A percentile compares a stretch with the other conserved stretches of the same genome.
Evolutionary conservation across 2,113 vertebrate species (phyloP).

Genomic region (Planiliza haematocheilus): DNA sequence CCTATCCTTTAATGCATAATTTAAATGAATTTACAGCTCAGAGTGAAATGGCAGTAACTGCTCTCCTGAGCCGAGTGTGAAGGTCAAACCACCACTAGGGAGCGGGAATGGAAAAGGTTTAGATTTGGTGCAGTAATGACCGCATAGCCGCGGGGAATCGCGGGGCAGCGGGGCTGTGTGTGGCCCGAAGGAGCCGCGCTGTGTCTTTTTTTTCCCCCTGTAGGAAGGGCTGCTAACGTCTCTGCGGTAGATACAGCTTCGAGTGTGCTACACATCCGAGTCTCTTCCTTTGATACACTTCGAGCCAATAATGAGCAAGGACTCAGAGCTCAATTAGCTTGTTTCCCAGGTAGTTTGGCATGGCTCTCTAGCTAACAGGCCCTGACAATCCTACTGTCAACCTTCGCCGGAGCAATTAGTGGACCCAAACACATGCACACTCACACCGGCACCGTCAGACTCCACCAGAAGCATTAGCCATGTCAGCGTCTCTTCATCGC

Average conservation of each 20-base stretch:
- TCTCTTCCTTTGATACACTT: conserved; percentile 46
- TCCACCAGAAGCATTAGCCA: conserved; percentile 44
- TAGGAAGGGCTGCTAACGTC: background rate
- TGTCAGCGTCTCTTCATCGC: conserved; percentile 51
- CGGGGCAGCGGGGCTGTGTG: conserved; percentile 6
- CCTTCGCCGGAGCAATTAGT: conserved; percentile 73
- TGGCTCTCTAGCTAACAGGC: conserved; percentile 55
- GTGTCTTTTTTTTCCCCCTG: background rate
- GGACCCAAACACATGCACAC: conserved; percentile 56
- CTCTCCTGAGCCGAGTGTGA: conserved; percentile 38
- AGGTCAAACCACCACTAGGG: conserved; percentile 58
- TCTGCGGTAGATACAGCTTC: background rate
- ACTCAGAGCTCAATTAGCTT: conserved; percentile 73
- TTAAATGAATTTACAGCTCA: conserved; percentile 47
- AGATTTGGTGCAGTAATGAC: conserved; percentile 59
- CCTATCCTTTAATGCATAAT: conserved; percentile 36
- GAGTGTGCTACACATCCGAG: conserved; percentile 1
- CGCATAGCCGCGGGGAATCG: conserved; percentile 32
- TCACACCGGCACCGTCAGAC: conserved; percentile 30
- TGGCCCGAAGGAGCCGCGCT: conserved; percentile 6
- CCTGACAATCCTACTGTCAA: conserved; percentile 73
- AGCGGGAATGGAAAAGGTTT: conserved; percentile 27
- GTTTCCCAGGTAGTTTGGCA: conserved; percentile 67
- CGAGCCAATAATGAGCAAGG: conserved; percentile 64
- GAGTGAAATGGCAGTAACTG: conserved; percentile 33